These are phyloP conservation scores for Aquatica leii DNA, from an alignment of 2,888 invertebrate genomes.

Conservation along the genomic window DNA sequence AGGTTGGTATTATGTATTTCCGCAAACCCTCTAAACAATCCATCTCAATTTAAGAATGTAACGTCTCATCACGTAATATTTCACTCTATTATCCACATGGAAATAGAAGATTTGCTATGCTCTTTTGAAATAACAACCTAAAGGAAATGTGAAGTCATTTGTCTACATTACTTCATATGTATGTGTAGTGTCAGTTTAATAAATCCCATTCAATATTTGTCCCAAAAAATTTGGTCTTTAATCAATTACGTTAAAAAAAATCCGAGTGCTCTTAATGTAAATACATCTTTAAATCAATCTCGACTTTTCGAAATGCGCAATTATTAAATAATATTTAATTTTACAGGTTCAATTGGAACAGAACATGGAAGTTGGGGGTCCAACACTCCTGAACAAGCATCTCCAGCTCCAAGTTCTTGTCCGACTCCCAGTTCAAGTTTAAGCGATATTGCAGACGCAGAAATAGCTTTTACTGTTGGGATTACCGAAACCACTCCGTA, in stretches of 20 bases:
- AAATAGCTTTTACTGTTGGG: conserved; percentile 71
- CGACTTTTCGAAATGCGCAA: too few species aligned
- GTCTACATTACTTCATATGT: conserved; percentile 51
- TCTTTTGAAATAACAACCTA: conserved; percentile 52
- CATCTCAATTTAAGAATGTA: conserved; percentile 47
- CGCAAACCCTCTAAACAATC: conserved; percentile 38
- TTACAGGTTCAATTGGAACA: conserved; percentile 35
- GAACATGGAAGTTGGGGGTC: conserved; percentile 46
- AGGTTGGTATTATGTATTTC: conserved; percentile 2
- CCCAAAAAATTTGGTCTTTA: background rate
- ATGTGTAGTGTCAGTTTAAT: conserved; percentile 45
- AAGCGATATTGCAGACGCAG: conserved; percentile 70
- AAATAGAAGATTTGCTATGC: conserved; percentile 48
- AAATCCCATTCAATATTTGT: conserved; percentile 44
- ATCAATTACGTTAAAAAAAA: background rate
- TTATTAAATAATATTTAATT: too few species aligned
- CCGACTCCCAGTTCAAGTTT: conserved; percentile 71
- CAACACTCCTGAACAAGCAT: conserved; percentile 45
- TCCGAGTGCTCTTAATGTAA: too few species aligned
- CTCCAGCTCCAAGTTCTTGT: conserved; percentile 57
- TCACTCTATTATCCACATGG: conserved; percentile 52
- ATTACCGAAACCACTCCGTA: conserved; percentile 81
- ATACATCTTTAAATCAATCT: too few species aligned
- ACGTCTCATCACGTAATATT: conserved; percentile 50
- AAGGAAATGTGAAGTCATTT: conserved; percentile 53